Evolutionary conservation across 2,888 invertebrate genomes (phyloP), one percentile per base, ranked within the genome.

Genomic region (Ptilodon capucinus): DNA sequence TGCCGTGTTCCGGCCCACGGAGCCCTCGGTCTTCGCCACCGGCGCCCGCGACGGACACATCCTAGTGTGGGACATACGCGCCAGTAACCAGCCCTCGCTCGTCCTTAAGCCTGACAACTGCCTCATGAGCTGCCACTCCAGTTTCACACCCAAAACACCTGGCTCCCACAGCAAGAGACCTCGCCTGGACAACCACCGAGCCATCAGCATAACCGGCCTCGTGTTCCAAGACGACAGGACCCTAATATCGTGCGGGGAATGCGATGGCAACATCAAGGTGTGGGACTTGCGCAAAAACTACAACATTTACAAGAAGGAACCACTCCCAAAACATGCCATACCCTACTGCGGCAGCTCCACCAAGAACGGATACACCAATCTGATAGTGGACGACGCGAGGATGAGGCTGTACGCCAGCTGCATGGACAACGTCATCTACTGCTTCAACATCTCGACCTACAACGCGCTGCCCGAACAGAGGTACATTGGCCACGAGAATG

Each of bases 201-300:
- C 94, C 0, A 93, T 94, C 81, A 95, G 95, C 76, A 95, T 98
- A 43, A 97, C 97, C 0, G 95, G 96, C 6, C 92, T 98, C 13
- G 94, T 94, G 1, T 98, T 97, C 84, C 96, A 96, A 82, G 94
- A 97, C 80, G 94, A 95, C 50, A 82, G 92, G 57, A 95, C 95
- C 4, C 87, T 98, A 1, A 92, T 97, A 38, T 97, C 97, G 0
- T 95, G 97, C 72, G 97, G 97, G 0, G 96, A 97, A 46, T 95
- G 95, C 36, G 97, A 97, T 83, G 97, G 97, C 0, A 86, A 94
- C 55, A 95, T 98, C 46, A 97, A 97, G 84, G 93, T 95, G 1
- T 97, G 97, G 97, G 98, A 98, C 81, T 78, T 97, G 21, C 89
- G 98, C 25, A 96, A 96, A 74, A 96, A 94, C 71, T 97, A 97